Evolutionary conservation across 2,797 vertebrate genomes (phyloP).

Genomic region (Hybognathus amarus): DNA sequence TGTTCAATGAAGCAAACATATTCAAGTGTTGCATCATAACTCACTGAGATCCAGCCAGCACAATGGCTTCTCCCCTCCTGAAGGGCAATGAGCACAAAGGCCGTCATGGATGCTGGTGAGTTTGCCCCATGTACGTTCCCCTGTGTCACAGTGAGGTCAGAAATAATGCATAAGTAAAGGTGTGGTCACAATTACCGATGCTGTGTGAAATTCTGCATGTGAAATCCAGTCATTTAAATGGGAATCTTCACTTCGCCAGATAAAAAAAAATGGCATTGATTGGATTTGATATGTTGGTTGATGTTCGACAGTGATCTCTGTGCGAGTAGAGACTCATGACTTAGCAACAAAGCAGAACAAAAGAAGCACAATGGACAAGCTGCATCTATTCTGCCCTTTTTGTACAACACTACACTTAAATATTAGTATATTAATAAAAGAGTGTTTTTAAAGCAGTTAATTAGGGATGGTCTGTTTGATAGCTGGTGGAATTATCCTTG

Average conservation of each 20-base stretch:
- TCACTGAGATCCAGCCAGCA: slow-evolving; percentile 73
- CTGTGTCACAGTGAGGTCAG: slow-evolving; percentile 6
- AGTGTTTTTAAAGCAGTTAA: not conserved
- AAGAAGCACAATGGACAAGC: not conserved
- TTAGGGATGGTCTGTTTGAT: not conserved
- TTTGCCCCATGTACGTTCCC: slow-evolving; percentile 56
- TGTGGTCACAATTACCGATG: not conserved
- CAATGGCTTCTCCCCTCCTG: slow-evolving; percentile 78
- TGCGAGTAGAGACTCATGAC: not conserved
- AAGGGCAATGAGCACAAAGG: slow-evolving; percentile 84
- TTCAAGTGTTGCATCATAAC: slow-evolving; percentile 54
- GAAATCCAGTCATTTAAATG: not conserved
- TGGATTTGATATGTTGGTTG: not conserved
- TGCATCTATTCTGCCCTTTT: not conserved
- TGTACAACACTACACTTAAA: not conserved
- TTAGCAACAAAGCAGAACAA: not conserved
- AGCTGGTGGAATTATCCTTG: not conserved
- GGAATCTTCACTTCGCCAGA: not conserved
- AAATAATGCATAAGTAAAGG: not conserved
- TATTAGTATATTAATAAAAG: not conserved
- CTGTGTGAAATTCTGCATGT: not conserved
- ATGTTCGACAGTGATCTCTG: not conserved
- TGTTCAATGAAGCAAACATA: not conserved
- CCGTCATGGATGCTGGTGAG: slow-evolving; percentile 83
- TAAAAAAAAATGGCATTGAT: not conserved